Conservation (phyloP, 2,888 invertebrate genomes). For the Sarcophaga variegata region DNA sequence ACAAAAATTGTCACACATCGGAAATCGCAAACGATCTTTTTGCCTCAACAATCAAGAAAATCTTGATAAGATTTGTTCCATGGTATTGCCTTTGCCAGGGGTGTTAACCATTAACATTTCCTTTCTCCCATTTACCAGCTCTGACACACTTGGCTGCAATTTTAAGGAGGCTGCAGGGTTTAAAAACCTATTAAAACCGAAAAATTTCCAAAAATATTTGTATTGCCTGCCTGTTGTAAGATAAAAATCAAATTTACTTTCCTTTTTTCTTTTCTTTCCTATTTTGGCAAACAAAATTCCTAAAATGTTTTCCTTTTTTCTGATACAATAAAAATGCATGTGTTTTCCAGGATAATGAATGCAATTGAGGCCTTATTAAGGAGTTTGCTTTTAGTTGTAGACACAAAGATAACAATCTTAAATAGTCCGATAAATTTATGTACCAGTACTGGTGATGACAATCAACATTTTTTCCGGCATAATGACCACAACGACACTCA, state of each 20-base stretch:
- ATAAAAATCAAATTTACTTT: conserved; percentile 63
- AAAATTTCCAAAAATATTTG: conserved; percentile 48
- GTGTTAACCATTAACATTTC: conserved; percentile 54
- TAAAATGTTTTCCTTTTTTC: conserved; percentile 47
- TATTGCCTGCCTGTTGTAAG: conserved; percentile 53
- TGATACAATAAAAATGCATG: conserved; percentile 40
- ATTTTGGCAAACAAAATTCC: conserved; percentile 34
- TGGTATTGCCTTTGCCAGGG: conserved; percentile 11
- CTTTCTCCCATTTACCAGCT: background rate
- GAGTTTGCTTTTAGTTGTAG: background rate
- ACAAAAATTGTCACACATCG: conserved; percentile 65
- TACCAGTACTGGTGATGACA: background rate
- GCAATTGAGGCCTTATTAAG: conserved; percentile 49
- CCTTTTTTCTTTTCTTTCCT: conserved; percentile 2
- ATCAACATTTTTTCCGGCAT: background rate
- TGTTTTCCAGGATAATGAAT: conserved; percentile 56
- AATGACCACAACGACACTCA: too few species aligned
- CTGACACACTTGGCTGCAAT: background rate
- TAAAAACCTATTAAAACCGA: conserved; percentile 20
- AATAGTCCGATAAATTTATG: background rate
- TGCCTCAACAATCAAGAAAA: conserved; percentile 28
- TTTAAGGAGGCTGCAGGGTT: conserved; percentile 32
- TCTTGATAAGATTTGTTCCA: conserved; percentile 55
- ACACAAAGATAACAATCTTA: background rate
- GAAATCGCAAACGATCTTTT: conserved; percentile 53